phyloP scores from a whole-genome alignment of 2,113 vertebrate species.

The Alosa alosa region DNA sequence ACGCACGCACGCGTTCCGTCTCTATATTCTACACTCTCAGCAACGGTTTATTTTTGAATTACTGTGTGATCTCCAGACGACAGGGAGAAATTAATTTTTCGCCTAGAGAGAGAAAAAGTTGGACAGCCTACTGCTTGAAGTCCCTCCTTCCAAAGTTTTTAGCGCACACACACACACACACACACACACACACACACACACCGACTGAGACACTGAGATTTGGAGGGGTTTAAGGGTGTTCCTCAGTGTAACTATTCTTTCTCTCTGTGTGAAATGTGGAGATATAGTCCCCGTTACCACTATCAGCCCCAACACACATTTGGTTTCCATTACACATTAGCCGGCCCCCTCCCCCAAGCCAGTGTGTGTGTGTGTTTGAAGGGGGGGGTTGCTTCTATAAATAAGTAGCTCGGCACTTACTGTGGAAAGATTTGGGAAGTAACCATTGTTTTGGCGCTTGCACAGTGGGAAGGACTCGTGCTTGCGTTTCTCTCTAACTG shows the following conservation, averaged over 20 bases:
- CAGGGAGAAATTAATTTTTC: conserved; percentile 20
- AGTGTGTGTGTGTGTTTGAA: background rate
- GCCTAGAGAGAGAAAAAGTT: conserved; percentile 26
- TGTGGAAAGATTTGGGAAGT: conserved; percentile 37
- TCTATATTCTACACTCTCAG: background rate
- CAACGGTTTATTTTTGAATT: conserved; percentile 32
- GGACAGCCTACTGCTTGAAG: conserved; percentile 27
- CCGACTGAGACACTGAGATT: background rate
- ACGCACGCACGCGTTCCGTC: background rate
- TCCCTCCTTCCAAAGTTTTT: conserved; percentile 10
- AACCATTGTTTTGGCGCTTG: background rate
- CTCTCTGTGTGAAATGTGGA: background rate
- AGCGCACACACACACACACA: background rate
- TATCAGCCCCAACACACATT: conserved; percentile 44
- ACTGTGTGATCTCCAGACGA: conserved; percentile 17
- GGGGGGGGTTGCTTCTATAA: conserved; percentile 48
- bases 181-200: background rate
- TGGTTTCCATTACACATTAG: conserved; percentile 49
- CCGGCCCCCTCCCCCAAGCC: conserved; percentile 15
- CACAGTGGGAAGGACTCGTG: background rate
- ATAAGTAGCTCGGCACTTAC: conserved; percentile 44
- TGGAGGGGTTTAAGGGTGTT: background rate
- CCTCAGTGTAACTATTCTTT: background rate
- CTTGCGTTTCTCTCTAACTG: background rate
- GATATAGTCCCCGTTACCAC: conserved; percentile 2